Evolutionary conservation across 2,888 invertebrate genomes (phyloP).

Genomic region (Hermaeophaga mercurialis): DNA sequence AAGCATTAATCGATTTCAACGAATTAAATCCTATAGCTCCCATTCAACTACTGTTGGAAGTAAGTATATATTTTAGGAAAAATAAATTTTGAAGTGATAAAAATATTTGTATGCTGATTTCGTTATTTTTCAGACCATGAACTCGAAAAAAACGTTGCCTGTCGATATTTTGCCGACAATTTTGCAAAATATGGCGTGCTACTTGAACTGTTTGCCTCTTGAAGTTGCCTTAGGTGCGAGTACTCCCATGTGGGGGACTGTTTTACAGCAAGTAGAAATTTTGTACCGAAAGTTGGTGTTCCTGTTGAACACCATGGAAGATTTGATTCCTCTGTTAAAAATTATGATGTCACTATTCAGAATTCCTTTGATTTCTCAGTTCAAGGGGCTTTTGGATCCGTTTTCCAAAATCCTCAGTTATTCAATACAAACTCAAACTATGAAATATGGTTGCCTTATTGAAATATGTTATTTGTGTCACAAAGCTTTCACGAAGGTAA

Average conservation of each 20-base stretch:
- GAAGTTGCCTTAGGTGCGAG: constrained; percentile 74
- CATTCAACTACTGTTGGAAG: constrained; percentile 87
- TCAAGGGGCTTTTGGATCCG: constrained; percentile 89
- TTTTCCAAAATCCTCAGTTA: constrained; percentile 94
- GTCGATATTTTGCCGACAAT: constrained; percentile 75
- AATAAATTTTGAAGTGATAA: neutral
- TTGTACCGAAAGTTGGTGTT: constrained; percentile 80
- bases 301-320: constrained; percentile 71
- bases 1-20: constrained; percentile 92
- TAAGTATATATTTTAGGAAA: constrained; percentile 45
- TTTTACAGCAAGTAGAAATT: constrained; percentile 85
- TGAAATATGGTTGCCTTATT: constrained; percentile 79
- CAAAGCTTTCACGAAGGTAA: constrained; percentile 80
- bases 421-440: constrained; percentile 85
- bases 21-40: constrained; percentile 95
- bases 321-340: constrained; percentile 71
- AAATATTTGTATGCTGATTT: too few species aligned
- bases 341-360: constrained; percentile 81
- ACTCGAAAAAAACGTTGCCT: constrained; percentile 76
- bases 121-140: constrained; percentile 64
- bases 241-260: constrained; percentile 76
- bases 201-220: constrained; percentile 89
- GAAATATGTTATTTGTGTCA: constrained; percentile 91
- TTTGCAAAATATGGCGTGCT: constrained; percentile 89
- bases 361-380: constrained; percentile 81